Evolutionary conservation across 53 echinoderm and acorn worm genomes (phyloP), one percentile per base, ranked within the genome.

Genomic region (Luidia sarsii): DNA sequence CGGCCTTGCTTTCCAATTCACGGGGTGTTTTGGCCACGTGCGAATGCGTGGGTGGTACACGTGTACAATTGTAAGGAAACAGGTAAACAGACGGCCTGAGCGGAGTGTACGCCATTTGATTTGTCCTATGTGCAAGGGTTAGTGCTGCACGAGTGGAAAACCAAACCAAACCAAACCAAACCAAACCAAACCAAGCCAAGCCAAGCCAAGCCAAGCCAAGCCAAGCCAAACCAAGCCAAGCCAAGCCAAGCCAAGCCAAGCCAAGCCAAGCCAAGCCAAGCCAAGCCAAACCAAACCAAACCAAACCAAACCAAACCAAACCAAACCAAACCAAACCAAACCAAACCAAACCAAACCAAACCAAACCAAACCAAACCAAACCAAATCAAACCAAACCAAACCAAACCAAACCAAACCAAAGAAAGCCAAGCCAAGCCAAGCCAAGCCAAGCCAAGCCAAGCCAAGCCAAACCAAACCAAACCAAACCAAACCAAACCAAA

Each of bases 301-400:
- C 22, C 39, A 53, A 16, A 19, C 31, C 29, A 16, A 60, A 60
- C 46, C 67, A 67, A 67, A 67, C 29, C 38, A 37, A 67, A 7
- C 46, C 5, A 67, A 67, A 37, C 39, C 67, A 7, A 67, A 67
- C 67, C 67, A 67, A 67, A 67, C 16, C 48, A 46, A 69, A 69
- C 46, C 69, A 69, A 19, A 46, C 2, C 48, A 69, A 15, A 46
- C 48, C 69, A 69, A 10, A 69, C 29, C 46, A 5, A 3, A 69
- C 8, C 46, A 43, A 20, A 48, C 2, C 69, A 43, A 46, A 46
- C 48, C 48, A 46, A 46, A 48, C 69, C 69, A 46, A 46, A 69
- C 29, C 48, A 69, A 20, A 46, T 7, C 48, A 15, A 19, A 48
- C 48, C 46, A 69, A 23, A 69, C 6, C 69, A 69, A 69, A 46